Evolutionary conservation across 92 coral and sea anemone species (phyloP).

Genomic region (Zoanthus sansibaricus): DNA sequence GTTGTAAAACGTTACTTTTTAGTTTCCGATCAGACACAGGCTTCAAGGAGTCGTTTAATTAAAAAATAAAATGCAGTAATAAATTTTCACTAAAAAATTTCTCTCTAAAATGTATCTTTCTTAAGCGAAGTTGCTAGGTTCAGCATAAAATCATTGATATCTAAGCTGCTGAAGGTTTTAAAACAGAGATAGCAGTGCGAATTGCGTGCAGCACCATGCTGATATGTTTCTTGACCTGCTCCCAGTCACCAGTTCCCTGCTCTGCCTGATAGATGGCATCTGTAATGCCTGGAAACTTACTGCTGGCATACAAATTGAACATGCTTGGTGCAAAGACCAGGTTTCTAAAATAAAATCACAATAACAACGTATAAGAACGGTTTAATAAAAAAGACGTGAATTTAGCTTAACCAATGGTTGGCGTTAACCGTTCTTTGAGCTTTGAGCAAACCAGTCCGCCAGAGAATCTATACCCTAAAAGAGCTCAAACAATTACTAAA

Average conservation of each 20-base stretch:
- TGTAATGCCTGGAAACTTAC: constrained; percentile 86
- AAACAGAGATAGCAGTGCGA: constrained; percentile 69
- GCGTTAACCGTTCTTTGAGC: no score
- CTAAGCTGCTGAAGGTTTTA: constrained; percentile 38
- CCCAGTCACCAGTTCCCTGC: constrained; percentile 67
- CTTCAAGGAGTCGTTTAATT: no score
- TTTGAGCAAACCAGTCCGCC: no score
- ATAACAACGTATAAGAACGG: neutral
- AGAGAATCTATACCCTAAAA: no score
- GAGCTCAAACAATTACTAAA: no score
- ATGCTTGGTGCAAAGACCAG: constrained; percentile 81
- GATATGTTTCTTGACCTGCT: constrained; percentile 74
- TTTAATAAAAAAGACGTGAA: neutral
- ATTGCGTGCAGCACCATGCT: constrained; percentile 80
- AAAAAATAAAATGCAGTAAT: no score
- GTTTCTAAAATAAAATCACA: constrained; percentile 57
- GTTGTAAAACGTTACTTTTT: no score
- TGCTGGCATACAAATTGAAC: constrained; percentile 60
- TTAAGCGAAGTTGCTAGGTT: no score
- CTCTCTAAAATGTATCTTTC: neutral
- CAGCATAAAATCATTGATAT: neutral
- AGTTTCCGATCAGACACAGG: no score
- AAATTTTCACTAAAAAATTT: no score
- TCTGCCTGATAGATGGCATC: constrained; percentile 75
- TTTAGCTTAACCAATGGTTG: no score